Percentiles rank a stretch among this genome's conserved stretches.
These are phyloP conservation scores for Platanista minor DNA, from an alignment of 2,113 vertebrate species.

Conservation along the genomic window DNA sequence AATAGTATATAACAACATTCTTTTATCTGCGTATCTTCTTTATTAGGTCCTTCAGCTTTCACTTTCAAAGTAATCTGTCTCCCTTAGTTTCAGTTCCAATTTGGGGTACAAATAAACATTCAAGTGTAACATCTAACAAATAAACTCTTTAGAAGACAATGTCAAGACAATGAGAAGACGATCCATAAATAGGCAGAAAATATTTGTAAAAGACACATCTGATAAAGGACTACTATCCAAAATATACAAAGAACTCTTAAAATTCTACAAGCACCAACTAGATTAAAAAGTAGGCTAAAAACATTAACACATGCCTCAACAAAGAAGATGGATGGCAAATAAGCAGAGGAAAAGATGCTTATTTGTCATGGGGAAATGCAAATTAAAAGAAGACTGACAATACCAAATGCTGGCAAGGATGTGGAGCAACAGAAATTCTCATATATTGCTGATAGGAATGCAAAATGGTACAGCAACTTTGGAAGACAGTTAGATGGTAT, in stretches of 20 bases:
- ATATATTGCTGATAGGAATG: not conserved
- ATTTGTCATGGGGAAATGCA: not conserved
- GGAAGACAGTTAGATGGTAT: not conserved
- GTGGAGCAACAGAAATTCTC: not conserved
- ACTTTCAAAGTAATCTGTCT: not conserved
- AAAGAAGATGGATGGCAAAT: not conserved
- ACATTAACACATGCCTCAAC: not conserved
- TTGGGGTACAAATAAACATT: not conserved
- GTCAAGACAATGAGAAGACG: not conserved
- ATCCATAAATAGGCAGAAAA: not conserved
- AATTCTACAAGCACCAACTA: not conserved
- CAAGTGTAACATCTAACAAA: not conserved
- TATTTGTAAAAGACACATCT: not conserved
- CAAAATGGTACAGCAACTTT: not conserved
- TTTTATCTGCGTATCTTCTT: not conserved
- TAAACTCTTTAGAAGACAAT: not conserved
- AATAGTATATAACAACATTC: not conserved
- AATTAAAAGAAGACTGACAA: not conserved
- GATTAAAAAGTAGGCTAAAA: not conserved
- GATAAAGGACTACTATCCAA: too few relatives aligned
- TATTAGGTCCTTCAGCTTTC: not conserved
- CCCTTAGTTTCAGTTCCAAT: not conserved
- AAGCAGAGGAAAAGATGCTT: not conserved
- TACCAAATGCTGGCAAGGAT: not conserved
- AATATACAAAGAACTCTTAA: not conserved